Percentiles rank a stretch among this genome's conserved stretches.
Evolutionary conservation across 2,888 invertebrate genomes (phyloP).

Genomic region (Agrochola lota): DNA sequence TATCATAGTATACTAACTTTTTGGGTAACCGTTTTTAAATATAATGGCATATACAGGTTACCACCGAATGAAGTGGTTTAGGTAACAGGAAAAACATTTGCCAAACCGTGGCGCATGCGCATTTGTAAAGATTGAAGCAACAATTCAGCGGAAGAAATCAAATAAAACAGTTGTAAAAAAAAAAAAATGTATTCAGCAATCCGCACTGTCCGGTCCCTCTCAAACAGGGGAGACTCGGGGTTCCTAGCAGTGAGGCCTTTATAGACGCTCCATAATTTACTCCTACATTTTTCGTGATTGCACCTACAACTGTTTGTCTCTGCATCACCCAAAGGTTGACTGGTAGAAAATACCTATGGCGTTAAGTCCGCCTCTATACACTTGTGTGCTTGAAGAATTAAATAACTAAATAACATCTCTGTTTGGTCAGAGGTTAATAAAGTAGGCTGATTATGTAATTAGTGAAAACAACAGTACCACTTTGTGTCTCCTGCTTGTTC

Average conservation of each 20-base stretch:
- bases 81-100: not conserved
- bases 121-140: no score
- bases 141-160: no score
- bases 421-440: not conserved
- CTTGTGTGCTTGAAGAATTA: not conserved
- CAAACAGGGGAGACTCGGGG: not conserved
- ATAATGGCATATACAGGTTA: not conserved
- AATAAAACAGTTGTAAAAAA: no score
- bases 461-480: not conserved
- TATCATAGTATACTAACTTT: not conserved
- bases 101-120: no score
- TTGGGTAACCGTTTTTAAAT: no score
- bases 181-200: no score
- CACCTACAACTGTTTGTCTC: not conserved
- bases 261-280: not conserved
- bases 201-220: not conserved
- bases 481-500: conserved; percentile 7
- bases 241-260: not conserved
- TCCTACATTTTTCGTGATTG: not conserved
- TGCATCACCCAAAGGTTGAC: not conserved
- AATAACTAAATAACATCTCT: not conserved
- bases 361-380: not conserved
- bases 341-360: not conserved
- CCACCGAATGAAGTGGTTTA: not conserved
- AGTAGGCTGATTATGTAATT: not conserved